These are phyloP conservation scores for Drosophila albomicans DNA, from an alignment of 1,140 invertebrate genomes.

Conservation along the genomic window DNA sequence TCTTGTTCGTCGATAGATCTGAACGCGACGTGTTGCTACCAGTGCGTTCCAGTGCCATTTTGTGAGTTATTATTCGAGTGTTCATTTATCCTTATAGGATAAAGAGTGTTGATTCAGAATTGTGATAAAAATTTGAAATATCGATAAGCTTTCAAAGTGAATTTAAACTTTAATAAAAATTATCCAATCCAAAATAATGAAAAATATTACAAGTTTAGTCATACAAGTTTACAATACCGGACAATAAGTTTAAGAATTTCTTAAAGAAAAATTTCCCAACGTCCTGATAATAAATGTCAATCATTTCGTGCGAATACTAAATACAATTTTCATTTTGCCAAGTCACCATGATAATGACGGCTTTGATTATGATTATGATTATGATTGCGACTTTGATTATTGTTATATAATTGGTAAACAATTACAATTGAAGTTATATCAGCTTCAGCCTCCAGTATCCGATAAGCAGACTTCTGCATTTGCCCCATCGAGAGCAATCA, in stretches of 20 bases:
- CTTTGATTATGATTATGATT: conserved; percentile 26
- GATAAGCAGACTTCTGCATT: conserved; percentile 15
- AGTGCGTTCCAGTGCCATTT: conserved; percentile 34
- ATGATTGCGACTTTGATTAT: not conserved
- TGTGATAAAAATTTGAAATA: not conserved
- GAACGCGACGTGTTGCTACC: conserved; percentile 27
- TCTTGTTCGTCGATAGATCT: conserved; percentile 31
- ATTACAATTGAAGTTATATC: conserved; percentile 4
- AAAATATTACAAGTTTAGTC: too few relatives aligned
- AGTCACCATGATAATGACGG: conserved; percentile 25
- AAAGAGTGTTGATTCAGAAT: not conserved
- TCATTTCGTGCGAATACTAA: conserved; percentile 1
- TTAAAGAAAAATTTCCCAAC: not conserved
- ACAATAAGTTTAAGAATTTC: not conserved
- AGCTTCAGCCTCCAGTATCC: not conserved
- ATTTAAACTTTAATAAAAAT: not conserved
- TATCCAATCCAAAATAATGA: not conserved
- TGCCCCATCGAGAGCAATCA: not conserved
- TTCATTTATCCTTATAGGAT: conserved; percentile 15
- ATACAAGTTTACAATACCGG: not conserved
- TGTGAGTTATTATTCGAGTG: conserved; percentile 27
- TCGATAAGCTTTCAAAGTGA: not conserved
- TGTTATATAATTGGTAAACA: conserved; percentile 17
- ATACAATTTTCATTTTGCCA: not conserved
- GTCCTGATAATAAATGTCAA: conserved; percentile 6